phyloP scores from a whole-genome alignment of 2,113 vertebrate genomes.

The Pelusios castaneus region DNA sequence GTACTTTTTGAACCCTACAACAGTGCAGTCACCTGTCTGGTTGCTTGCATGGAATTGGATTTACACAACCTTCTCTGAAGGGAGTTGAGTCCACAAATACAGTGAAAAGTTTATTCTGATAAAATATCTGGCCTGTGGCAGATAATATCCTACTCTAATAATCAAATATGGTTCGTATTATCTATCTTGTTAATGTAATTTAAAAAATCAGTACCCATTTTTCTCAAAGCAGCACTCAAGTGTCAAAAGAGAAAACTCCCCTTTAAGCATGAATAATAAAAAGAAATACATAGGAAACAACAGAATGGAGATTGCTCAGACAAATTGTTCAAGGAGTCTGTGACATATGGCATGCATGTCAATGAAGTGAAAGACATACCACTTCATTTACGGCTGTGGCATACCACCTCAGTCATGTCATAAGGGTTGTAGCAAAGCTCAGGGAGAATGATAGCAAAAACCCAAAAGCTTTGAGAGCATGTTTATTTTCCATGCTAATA shows the following conservation, averaged over 20 bases:
- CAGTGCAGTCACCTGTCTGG: neutral
- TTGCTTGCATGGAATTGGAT: neutral
- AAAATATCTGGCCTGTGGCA: neutral
- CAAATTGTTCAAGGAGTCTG: neutral
- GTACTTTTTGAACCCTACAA: neutral
- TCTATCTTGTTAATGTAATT: neutral
- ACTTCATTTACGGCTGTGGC: neutral
- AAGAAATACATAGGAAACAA: neutral
- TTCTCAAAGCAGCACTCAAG: neutral
- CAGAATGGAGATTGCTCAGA: neutral
- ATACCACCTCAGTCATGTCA: neutral
- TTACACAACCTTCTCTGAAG: neutral
- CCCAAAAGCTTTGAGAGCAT: neutral
- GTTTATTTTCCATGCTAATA: neutral
- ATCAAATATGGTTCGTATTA: neutral
- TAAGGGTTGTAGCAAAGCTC: neutral
- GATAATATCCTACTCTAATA: neutral
- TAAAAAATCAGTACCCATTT: neutral
- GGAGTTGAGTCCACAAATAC: neutral
- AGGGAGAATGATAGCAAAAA: neutral
- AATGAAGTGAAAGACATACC: neutral
- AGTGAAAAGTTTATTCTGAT: neutral
- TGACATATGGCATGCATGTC: neutral
- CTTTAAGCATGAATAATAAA: neutral
- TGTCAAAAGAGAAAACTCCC: neutral